phyloP scores from a whole-genome alignment of 92 coral and sea anemone species.

The Metridium senile region DNA sequence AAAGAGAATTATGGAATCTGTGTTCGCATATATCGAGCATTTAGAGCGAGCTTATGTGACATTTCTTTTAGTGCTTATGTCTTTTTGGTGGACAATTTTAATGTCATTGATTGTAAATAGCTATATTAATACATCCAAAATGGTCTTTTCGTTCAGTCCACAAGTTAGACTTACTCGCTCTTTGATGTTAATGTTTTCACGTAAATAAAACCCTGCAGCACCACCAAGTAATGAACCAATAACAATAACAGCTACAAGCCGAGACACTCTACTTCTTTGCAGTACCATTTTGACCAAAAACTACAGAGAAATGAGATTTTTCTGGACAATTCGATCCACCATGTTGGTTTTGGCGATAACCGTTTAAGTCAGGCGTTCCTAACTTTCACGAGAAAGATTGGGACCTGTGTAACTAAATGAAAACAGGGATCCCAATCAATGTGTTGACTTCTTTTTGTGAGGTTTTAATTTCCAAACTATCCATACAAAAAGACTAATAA shows the following conservation, averaged over 20 bases:
- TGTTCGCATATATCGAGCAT: too few species aligned
- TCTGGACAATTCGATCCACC: not conserved
- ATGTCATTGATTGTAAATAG: too few species aligned
- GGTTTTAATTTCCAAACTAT: too few species aligned
- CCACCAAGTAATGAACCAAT: conserved; percentile 60
- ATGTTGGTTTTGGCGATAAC: not conserved
- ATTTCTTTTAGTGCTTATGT: too few species aligned
- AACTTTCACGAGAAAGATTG: not conserved
- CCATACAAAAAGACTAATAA: too few species aligned
- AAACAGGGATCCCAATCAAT: not conserved
- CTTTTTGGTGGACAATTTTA: too few species aligned
- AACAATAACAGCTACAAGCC: conserved; percentile 45
- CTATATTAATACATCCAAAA: too few species aligned
- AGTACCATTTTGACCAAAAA: conserved; percentile 12
- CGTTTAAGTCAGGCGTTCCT: not conserved
- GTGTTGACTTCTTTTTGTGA: too few species aligned
- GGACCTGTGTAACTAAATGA: not conserved
- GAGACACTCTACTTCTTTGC: conserved; percentile 18
- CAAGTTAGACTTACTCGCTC: conserved; percentile 38
- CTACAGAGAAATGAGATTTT: not conserved
- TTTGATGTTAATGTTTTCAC: conserved; percentile 53
- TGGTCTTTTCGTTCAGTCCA: not conserved
- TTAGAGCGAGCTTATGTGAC: too few species aligned
- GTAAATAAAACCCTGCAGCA: conserved; percentile 60
- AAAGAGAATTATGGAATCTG: too few species aligned